Conservation (phyloP, 2,797 vertebrate species). For the Poeciliopsis paucimaculata region DNA sequence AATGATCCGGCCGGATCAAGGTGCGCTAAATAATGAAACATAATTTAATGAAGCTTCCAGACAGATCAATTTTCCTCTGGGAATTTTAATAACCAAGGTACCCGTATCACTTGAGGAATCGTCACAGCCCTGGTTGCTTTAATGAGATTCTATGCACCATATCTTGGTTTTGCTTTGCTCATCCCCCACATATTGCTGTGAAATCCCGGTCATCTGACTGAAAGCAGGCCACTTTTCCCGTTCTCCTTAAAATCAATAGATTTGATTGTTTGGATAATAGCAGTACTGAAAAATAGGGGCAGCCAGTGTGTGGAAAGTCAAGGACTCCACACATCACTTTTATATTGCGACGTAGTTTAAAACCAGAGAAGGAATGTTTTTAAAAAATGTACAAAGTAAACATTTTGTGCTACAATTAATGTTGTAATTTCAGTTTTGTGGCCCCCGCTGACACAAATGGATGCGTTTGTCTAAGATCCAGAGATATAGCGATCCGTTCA, state of each 20-base stretch:
- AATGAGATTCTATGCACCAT: neutral
- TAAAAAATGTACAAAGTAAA: neutral
- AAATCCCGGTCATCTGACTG: neutral
- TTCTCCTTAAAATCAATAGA: neutral
- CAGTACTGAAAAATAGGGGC: neutral
- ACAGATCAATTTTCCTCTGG: no score
- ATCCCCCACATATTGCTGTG: neutral
- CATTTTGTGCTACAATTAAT: neutral
- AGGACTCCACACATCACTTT: no score
- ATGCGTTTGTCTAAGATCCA: neutral
- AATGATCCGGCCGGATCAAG: no score
- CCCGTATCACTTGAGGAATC: no score
- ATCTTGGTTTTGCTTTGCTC: neutral
- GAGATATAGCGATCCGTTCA: neutral
- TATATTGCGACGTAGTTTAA: no score
- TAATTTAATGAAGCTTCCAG: no score
- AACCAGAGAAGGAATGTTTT: neutral
- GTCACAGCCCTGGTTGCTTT: no score
- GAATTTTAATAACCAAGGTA: no score
- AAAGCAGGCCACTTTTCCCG: neutral
- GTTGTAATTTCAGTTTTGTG: neutral
- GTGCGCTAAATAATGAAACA: no score
- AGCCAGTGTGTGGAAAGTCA: no score
- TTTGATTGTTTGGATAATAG: neutral
- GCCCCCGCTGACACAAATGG: neutral